Evolutionary conservation across 1,140 invertebrate genomes (phyloP).

Genomic region (Macrobrachium nipponense): DNA sequence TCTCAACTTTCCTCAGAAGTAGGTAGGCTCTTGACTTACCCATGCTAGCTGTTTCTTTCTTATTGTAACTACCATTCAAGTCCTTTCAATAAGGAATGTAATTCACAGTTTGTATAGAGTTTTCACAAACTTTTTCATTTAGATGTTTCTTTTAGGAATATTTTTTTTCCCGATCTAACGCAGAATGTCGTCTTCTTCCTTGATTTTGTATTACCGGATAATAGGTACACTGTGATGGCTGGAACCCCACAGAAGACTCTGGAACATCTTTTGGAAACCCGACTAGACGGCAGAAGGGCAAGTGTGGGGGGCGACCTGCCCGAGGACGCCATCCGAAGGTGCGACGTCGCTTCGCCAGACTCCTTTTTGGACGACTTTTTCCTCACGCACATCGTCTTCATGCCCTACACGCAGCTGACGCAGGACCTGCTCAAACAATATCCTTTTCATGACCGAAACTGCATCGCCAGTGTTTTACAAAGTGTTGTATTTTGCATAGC

Average conservation of each 20-base stretch:
- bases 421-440: slow-evolving; percentile 82
- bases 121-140: no score
- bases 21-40: no score
- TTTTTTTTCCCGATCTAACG: not conserved
- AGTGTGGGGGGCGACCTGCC: slow-evolving; percentile 64
- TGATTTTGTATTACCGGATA: not conserved
- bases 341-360: slow-evolving; percentile 70
- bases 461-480: no score
- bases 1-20: no score
- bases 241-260: slow-evolving; percentile 89
- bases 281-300: slow-evolving; percentile 74
- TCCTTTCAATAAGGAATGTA: no score
- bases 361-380: slow-evolving; percentile 87
- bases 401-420: slow-evolving; percentile 82
- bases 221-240: slow-evolving; percentile 89
- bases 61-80: no score
- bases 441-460: slow-evolving; percentile 73
- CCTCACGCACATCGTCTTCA: slow-evolving; percentile 88
- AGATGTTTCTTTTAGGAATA: no score
- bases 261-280: slow-evolving; percentile 86
- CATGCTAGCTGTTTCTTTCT: no score
- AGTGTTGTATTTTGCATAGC: no score
- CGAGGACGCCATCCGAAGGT: slow-evolving; percentile 63
- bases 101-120: no score
- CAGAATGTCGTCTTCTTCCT: not conserved